Percentiles rank a stretch among this genome's conserved stretches.
Evolutionary conservation across 2,888 invertebrate genomes (phyloP).

Genomic region (Apodemia duryi): DNA sequence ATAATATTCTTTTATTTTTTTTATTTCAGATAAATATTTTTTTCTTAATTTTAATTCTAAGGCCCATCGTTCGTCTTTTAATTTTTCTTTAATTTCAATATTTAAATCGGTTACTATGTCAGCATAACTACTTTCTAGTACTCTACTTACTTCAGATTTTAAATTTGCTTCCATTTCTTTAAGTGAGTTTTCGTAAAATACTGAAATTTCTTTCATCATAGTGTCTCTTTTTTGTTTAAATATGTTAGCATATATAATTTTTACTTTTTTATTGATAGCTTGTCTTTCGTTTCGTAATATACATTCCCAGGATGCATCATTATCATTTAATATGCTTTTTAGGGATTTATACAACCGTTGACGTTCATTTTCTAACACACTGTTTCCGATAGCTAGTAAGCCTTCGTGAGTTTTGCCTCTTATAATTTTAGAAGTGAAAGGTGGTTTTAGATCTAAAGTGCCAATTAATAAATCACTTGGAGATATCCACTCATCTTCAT

Average conservation of each 20-base stretch:
- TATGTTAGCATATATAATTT: constrained; percentile 45
- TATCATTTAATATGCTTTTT: constrained; percentile 45
- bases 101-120: constrained; percentile 53
- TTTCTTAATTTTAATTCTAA: constrained; percentile 45
- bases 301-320: constrained; percentile 56
- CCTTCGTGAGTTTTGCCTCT: constrained; percentile 65
- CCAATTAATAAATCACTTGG: constrained; percentile 66
- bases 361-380: constrained; percentile 47
- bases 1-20: constrained; percentile 59
- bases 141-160: constrained; percentile 44
- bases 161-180: constrained; percentile 56
- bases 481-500: constrained; percentile 51
- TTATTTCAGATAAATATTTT: constrained; percentile 45
- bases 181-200: constrained; percentile 57
- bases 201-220: constrained; percentile 50
- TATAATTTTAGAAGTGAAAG: constrained; percentile 67
- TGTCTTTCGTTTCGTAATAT: constrained; percentile 51
- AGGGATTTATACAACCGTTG: constrained; percentile 43
- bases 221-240: constrained; percentile 50
- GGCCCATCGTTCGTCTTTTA: constrained; percentile 45
- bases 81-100: constrained; percentile 49
- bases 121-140: constrained; percentile 29
- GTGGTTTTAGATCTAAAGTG: constrained; percentile 54
- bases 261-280: constrained; percentile 46
- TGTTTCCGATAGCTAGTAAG: constrained; percentile 58